Evolutionary conservation across 2,888 invertebrate genomes (phyloP).

Genomic region (Pseudolycoriella hygida): DNA sequence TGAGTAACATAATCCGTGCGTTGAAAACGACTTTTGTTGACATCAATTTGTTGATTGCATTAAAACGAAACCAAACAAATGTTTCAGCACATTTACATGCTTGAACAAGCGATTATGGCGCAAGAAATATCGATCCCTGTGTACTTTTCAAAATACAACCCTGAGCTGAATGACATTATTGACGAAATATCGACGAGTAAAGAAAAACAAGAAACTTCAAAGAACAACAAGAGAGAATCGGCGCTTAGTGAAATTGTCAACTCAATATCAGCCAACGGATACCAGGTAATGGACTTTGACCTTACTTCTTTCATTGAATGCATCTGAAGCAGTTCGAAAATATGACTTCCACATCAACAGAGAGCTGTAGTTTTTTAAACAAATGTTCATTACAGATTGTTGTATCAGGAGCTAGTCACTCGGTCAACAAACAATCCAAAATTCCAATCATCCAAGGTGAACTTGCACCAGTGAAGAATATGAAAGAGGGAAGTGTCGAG

Average conservation of each 20-base stretch:
- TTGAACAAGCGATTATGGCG: conserved; percentile 68
- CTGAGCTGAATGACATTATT: conserved; percentile 55
- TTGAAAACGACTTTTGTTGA: neutral
- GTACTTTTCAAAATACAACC: conserved; percentile 66
- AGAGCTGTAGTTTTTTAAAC: no score
- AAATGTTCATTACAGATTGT: conserved; percentile 31
- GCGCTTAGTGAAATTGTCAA: conserved; percentile 70
- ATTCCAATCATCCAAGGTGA: conserved; percentile 77
- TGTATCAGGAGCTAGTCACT: conserved; percentile 53
- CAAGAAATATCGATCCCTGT: conserved; percentile 72
- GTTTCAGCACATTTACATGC: conserved; percentile 46
- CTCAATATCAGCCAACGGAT: conserved; percentile 85
- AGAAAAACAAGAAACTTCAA: conserved; percentile 22
- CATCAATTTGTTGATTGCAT: neutral
- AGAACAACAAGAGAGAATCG: conserved; percentile 47
- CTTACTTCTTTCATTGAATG: no score
- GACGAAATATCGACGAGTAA: conserved; percentile 51
- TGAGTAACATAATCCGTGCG: conserved; percentile 20
- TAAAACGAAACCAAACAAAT: neutral
- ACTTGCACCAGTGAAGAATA: conserved; percentile 31
- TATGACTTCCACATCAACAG: no score
- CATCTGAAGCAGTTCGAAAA: no score
- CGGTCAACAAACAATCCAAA: conserved; percentile 57
- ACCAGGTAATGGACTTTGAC: conserved; percentile 60
- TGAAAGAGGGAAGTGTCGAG: conserved; percentile 42